Evolutionary conservation across 2,113 vertebrate species (phyloP).

Genomic region (Dicrurus megarhynchus): DNA sequence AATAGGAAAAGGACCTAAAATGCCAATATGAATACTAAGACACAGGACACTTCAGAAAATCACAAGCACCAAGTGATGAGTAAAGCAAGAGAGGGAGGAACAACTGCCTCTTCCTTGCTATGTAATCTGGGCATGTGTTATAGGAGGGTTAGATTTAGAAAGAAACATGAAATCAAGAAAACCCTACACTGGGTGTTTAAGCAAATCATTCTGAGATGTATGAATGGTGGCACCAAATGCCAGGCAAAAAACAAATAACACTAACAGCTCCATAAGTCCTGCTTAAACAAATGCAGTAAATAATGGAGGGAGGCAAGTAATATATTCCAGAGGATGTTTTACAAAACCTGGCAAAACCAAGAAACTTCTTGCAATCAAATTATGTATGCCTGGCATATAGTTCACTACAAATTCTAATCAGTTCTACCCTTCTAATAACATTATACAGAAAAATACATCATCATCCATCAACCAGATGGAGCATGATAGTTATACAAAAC

Average conservation of each 20-base stretch:
- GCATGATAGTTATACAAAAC: constrained; percentile 60
- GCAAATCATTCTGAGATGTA: constrained; percentile 24
- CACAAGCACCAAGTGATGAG: not conserved
- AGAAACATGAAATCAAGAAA: constrained; percentile 22
- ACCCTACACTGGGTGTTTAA: not conserved
- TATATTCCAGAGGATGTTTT: constrained; percentile 52
- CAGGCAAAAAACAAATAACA: constrained; percentile 54
- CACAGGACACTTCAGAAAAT: not conserved
- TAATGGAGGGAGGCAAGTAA: constrained; percentile 49
- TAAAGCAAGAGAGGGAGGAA: not conserved
- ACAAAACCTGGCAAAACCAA: constrained; percentile 57
- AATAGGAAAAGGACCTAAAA: not conserved
- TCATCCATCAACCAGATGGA: constrained; percentile 65
- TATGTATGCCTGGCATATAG: constrained; percentile 61
- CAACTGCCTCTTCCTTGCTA: not conserved
- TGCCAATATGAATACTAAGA: not conserved
- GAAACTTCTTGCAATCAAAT: constrained; percentile 69
- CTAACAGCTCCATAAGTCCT: constrained; percentile 51
- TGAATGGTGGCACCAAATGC: constrained; percentile 41
- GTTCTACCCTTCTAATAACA: constrained; percentile 65
- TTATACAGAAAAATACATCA: constrained; percentile 65
- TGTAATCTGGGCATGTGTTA: not conserved
- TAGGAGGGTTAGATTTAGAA: not conserved
- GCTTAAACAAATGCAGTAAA: constrained; percentile 56
- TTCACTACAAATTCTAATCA: constrained; percentile 67